Base-by-base conservation (phyloP, 37 sponge, comb jelly and placozoan genomes). In the Agelas oroides region DNA sequence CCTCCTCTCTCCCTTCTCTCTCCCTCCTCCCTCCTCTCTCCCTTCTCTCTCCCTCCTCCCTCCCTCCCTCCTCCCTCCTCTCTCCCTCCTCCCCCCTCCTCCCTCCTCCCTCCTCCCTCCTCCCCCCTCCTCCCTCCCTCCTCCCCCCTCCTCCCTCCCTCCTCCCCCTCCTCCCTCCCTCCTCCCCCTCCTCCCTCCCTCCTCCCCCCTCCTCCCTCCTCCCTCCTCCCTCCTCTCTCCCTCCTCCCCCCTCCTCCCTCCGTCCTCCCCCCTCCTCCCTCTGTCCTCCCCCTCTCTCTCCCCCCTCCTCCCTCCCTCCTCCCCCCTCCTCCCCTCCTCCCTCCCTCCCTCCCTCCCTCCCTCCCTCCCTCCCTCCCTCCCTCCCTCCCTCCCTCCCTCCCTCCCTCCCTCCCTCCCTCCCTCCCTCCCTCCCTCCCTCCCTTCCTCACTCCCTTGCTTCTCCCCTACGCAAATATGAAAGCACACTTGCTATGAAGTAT, bases 221-320 rank as follows among this genome's bases (percentile, higher is more conserved):
- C 83, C 71, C 83, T 82, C 83, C 71, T 73, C 68, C 71, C 71
- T 73, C 71, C 83, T 82, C 83, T 82, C 83, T 82, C 83, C 71
- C 83, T 82, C 83, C 71, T 73, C 71, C 83, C 71, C 83, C 71
- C 83, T 82, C 83, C n/a, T n/a, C n/a, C n/a, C n/a, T n/a, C n/a
- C n/a, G n/a, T n/a, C n/a, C n/a, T n/a, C n/a, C n/a, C n/a, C 71
- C 83, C 71, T 73, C 71, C 83, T 82, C 83, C 71, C 83, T 82
- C 83, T 71, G 73, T 82, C 83, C 71, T 73, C 57, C 83, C 71
- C 83, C 71, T 73, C 71, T 73, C 71, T 73, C 71, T 73, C 57
- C 83, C 71, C 83, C 57, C 83, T 82, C 83, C 71, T 73, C 71
- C 83, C 71, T 73, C 57, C 83, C 71, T 73, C 67, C 81, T 67